A percentile compares a stretch with the other conserved stretches of the same genome.
phyloP scores from a whole-genome alignment of 2,888 invertebrate species.

The Patella pellucida region DNA sequence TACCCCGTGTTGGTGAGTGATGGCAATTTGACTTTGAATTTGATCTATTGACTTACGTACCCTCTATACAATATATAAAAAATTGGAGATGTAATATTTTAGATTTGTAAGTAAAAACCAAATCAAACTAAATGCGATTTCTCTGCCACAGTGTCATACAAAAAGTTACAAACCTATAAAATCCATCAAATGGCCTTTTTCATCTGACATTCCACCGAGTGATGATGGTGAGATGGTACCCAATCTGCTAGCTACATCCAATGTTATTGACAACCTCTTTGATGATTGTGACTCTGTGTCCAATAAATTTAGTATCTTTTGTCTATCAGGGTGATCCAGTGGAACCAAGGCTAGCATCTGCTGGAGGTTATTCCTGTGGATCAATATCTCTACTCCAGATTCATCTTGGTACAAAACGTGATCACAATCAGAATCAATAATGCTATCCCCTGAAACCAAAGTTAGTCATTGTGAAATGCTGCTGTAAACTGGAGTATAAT shows the following conservation, averaged over 20 bases:
- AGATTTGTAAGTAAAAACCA: too few relatives aligned
- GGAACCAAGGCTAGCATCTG: not conserved
- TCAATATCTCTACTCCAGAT: not conserved
- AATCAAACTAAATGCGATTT: too few relatives aligned
- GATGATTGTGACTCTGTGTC: not conserved
- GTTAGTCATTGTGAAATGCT: too few relatives aligned
- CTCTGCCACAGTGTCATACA: too few relatives aligned
- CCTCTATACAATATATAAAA: too few relatives aligned
- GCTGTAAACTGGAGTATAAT: too few relatives aligned
- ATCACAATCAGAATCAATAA: not conserved
- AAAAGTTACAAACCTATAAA: too few relatives aligned
- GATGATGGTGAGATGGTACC: constrained; percentile 10
- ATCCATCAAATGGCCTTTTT: too few relatives aligned
- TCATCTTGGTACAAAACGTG: not conserved
- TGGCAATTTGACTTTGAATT: too few relatives aligned
- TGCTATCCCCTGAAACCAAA: not conserved
- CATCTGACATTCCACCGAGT: not conserved
- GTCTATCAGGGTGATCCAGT: not conserved
- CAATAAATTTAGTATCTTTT: not conserved
- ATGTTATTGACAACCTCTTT: not conserved
- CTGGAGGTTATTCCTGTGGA: not conserved
- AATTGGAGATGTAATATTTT: too few relatives aligned
- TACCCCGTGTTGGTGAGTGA: too few relatives aligned
- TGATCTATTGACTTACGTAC: too few relatives aligned
- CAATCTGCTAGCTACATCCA: not conserved